Base-by-base conservation (phyloP, 2,797 vertebrate genomes). In the Sciurus vulgaris region DNA sequence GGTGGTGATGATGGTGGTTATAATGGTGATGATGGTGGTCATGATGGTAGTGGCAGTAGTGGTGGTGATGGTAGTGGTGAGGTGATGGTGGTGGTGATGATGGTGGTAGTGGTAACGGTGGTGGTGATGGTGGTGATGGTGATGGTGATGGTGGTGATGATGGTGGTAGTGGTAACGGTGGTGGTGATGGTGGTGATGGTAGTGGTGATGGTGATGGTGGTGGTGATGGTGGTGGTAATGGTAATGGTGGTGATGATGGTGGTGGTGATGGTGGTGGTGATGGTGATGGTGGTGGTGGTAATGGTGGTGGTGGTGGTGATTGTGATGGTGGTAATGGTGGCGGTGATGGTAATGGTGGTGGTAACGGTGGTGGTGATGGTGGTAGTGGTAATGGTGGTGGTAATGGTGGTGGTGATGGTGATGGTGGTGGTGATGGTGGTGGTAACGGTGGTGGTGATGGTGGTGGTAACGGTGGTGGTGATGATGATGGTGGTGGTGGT, bases 91-190 rank as follows among this genome's bases (percentile, higher is more conserved):
- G 8, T 59, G 56, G 56, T 8, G 22, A 3, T 20, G 56, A 2
- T 61, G 1, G 2, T 26, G 9, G 7, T 56, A 35, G 22, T 24
- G 78, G 1, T 81, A 14, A 3, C 41, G 54, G 14, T 38, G 56
- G 24, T 61, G 13, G 0, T 30, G 7, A 0, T 38, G 59, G 35
- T 26, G 35, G 2, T 61, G 78, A 2, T 41, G 24, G 35, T 26
- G 24, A 0, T 59, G n/a, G 0, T 18, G 11, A 1, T 38, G 59
- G 13, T 15, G 35, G 3, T 81, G 54, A 1, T 59, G 54, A 20
- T 22, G 22, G 9, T 61, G 35, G 1, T 18, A 5, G 7, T 54
- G 54, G 20, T 22, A 51, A 11, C 56, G 77, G 4, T 54, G 54
- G 54, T 38, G 2, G 56, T 41, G 24, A 0, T 10, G 3, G 1